A percentile compares a stretch with the other conserved stretches of the same genome.
Evolutionary conservation across 2,113 vertebrate genomes (phyloP).

Genomic region (Mastomys coucha): DNA sequence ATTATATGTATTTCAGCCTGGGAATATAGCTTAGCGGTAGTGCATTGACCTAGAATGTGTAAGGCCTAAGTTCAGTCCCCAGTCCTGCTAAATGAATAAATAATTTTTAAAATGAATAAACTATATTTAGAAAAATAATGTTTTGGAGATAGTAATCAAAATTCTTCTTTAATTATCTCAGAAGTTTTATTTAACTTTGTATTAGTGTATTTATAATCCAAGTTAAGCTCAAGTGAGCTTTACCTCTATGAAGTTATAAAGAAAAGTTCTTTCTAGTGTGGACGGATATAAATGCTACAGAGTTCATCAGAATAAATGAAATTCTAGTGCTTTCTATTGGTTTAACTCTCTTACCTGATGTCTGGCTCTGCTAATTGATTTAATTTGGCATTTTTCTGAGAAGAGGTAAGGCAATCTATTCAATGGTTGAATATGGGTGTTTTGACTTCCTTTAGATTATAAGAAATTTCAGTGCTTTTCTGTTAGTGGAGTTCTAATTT

Average conservation of each 20-base stretch:
- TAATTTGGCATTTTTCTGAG: slow-evolving; percentile 14
- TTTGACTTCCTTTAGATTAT: slow-evolving; percentile 46
- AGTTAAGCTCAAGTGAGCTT: slow-evolving; percentile 4
- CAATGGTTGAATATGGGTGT: neutral
- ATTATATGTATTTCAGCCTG: neutral
- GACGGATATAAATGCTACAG: neutral
- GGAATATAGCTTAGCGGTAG: neutral
- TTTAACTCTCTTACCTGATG: slow-evolving; percentile 58
- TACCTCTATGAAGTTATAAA: slow-evolving; percentile 19
- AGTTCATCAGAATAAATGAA: slow-evolving; percentile 31
- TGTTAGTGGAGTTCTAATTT: slow-evolving; percentile 47
- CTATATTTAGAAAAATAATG: slow-evolving; percentile 47
- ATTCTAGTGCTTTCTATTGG: slow-evolving; percentile 1
- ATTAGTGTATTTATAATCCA: neutral
- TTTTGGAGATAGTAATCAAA: slow-evolving; percentile 53
- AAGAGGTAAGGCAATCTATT: neutral
- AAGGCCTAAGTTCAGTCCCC: neutral
- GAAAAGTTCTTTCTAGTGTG: slow-evolving; percentile 33
- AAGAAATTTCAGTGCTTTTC: slow-evolving; percentile 44
- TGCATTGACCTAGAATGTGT: neutral
- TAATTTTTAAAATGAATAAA: neutral
- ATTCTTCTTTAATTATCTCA: slow-evolving; percentile 17
- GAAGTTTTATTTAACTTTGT: slow-evolving; percentile 46
- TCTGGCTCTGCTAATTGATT: slow-evolving; percentile 43
- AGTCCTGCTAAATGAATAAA: neutral